Evolutionary conservation across 64 coral and sea anemone species (phyloP).

Genomic region (Actinia tenebrosa): DNA sequence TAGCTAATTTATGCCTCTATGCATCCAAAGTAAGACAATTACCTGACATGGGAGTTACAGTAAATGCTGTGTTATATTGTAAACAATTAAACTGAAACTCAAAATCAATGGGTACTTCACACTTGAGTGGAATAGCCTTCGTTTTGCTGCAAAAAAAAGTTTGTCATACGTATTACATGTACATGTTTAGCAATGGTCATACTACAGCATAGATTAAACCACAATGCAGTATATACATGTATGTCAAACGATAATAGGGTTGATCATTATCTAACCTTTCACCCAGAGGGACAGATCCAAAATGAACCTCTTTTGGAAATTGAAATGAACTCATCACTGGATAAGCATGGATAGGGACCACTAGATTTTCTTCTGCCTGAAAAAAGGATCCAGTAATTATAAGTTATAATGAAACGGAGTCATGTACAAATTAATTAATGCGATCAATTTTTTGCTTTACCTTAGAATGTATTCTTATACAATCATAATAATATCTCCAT

Average conservation of each 20-base stretch:
- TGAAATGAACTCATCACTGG: slow-evolving; percentile 77
- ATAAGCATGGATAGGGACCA: slow-evolving; percentile 90
- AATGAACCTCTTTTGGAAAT: slow-evolving; percentile 88
- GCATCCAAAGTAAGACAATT: background rate
- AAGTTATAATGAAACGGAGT: background rate
- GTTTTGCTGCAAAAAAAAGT: slow-evolving; percentile 48
- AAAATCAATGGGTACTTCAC: slow-evolving; percentile 82
- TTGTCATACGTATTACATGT: no score
- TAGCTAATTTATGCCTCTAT: background rate
- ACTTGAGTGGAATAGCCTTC: slow-evolving; percentile 68
- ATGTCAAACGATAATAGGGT: background rate
- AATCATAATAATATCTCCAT: slow-evolving; percentile 97
- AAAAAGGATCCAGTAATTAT: background rate
- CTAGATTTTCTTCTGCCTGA: slow-evolving; percentile 83
- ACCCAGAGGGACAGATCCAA: slow-evolving; percentile 74
- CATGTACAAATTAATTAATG: background rate
- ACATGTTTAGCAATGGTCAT: no score
- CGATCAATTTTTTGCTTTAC: slow-evolving; percentile 20
- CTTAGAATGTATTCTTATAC: slow-evolving; percentile 93
- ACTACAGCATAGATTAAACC: background rate
- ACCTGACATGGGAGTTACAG: slow-evolving; percentile 85
- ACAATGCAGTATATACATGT: background rate
- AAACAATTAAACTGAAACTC: slow-evolving; percentile 79
- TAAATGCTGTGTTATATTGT: slow-evolving; percentile 66
- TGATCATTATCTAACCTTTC: slow-evolving; percentile 51